These are phyloP conservation scores for Xenentodon cancila DNA, from an alignment of 2,797 vertebrate species.

Conservation along the genomic window DNA sequence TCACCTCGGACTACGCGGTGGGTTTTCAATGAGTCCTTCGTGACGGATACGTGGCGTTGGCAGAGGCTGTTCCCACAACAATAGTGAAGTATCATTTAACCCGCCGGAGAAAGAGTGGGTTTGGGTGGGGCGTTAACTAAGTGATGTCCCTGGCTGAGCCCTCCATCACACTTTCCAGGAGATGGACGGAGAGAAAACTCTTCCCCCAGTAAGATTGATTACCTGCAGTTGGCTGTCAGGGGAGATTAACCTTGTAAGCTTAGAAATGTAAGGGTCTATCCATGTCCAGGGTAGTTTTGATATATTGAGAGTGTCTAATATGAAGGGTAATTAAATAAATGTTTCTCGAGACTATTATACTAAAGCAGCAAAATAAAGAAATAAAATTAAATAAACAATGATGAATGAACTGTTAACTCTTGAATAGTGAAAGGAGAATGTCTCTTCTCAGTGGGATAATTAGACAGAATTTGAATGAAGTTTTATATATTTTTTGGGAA, in stretches of 20 bases:
- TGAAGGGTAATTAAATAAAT: not conserved
- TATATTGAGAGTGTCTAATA: constrained; percentile 14
- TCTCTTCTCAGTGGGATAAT: no score
- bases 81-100: constrained; percentile 59
- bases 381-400: not conserved
- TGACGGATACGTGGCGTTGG: constrained; percentile 50
- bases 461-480: no score
- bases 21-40: constrained; percentile 39
- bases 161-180: constrained; percentile 71
- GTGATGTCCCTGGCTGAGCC: constrained; percentile 65
- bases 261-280: constrained; percentile 38
- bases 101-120: constrained; percentile 50
- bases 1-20: constrained; percentile 37
- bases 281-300: constrained; percentile 16
- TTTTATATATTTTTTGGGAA: no score
- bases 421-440: not conserved
- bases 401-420: not conserved
- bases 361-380: constrained; percentile 1
- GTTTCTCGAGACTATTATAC: not conserved
- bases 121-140: constrained; percentile 49
- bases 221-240: constrained; percentile 55
- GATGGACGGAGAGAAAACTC: constrained; percentile 70
- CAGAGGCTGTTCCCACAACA: constrained; percentile 42
- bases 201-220: constrained; percentile 68
- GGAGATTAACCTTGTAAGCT: constrained; percentile 71